A percentile compares a stretch with the other conserved stretches of the same genome.
Evolutionary conservation across 1,140 invertebrate species (phyloP).

Genomic region (Popillia japonica): DNA sequence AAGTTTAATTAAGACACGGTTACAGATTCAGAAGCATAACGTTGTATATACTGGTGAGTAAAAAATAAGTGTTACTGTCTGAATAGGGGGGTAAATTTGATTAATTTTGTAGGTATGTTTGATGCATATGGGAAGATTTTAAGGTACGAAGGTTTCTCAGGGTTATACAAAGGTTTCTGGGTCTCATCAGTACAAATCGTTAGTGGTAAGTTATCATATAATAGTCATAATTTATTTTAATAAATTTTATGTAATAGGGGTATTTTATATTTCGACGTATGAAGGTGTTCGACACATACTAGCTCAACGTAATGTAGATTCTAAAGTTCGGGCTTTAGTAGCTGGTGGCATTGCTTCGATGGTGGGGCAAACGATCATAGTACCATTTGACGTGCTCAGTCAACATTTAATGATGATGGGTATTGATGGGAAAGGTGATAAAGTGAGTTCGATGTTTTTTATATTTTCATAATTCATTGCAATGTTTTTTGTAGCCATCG

Average conservation of each 20-base stretch:
- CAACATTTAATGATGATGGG: conserved; percentile 97
- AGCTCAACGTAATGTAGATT: conserved; percentile 69
- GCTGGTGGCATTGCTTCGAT: conserved; percentile 89
- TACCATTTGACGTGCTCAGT: conserved; percentile 95
- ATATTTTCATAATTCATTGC: neutral
- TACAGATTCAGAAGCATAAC: conserved; percentile 88
- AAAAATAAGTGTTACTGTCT: neutral
- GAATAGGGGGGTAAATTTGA: too few species aligned
- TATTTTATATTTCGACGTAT: conserved; percentile 96
- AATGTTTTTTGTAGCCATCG: conserved; percentile 47
- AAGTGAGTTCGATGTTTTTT: conserved; percentile 40
- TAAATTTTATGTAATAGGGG: conserved; percentile 69
- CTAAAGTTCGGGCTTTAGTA: conserved; percentile 74
- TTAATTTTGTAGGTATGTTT: conserved; percentile 72
- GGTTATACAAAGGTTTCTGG: conserved; percentile 96
- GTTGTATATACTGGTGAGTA: conserved; percentile 79
- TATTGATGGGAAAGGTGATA: conserved; percentile 51
- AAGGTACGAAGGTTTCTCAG: conserved; percentile 83
- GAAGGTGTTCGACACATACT: conserved; percentile 89
- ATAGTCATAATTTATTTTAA: neutral
- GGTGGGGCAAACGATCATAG: conserved; percentile 94
- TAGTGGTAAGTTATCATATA: conserved; percentile 55
- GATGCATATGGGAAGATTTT: conserved; percentile 94
- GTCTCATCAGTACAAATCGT: conserved; percentile 82
- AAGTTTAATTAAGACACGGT: conserved; percentile 95